Base-by-base conservation (phyloP, 2,888 invertebrate species). In the Microctonus brassicae region DNA sequence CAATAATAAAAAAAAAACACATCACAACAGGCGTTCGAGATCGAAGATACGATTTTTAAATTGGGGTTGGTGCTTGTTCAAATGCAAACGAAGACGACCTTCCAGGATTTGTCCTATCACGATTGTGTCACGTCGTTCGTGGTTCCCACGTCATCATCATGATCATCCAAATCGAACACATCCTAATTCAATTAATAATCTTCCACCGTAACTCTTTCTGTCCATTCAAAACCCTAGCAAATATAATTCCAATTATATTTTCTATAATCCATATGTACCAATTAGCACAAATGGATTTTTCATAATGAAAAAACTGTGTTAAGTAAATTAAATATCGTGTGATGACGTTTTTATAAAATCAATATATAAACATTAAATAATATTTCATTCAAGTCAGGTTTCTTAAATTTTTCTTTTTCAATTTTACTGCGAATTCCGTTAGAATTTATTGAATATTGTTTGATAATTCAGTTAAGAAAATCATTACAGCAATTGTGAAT, bases 11-110 rank as follows among this genome's bases (percentile, higher is more conserved):
- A 60, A 62, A 63, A 62, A 64, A 71, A 70, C 77, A 78, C 76
- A 79, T 81, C 77, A 74, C 75, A 78, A 78, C 83, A 84, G 81
- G 82, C 80, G 73, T 52, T 78, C 79, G 66, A 78, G 77, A 73
- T 73, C 75, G 68, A 72, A 72, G 73, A 80, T 77, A 71, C 78
- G 79, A 77, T 77, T 80, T 76, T 80, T 83, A 63, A 78, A 70
- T 71, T 79, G 81, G 67, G 78, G 76, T 79, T 81, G 82, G 80
- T 66, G 76, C 62, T 76, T 78, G 22, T 52, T 81, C 55, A 77
- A 77, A 76, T 77, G 80, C 64, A 70, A 74, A 67, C 76, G 81
- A 77, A 80, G 82, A 76, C 80, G 82, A 78, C 79, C 76, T 79
- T 72, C 72, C 26, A 80, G 78, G 75, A 78, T 81, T 70, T 77